Evolutionary conservation across 30 jellyfish, hydroid and myxozoan species (phyloP).

Genomic region (Hydractinia symbiolongicarpus): DNA sequence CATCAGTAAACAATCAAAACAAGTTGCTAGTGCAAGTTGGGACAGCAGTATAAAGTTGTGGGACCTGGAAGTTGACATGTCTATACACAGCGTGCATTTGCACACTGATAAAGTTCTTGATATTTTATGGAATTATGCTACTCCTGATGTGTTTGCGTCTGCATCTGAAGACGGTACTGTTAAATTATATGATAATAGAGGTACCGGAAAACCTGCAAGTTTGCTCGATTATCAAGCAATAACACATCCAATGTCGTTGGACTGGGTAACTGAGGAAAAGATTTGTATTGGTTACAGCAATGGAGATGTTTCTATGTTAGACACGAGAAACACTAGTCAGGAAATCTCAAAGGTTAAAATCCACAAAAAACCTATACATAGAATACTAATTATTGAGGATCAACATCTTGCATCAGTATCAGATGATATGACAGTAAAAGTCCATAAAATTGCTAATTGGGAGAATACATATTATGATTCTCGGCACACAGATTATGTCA

Average conservation of each 20-base stretch:
- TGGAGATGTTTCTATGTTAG: slow-evolving; percentile 21
- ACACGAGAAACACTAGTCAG: slow-evolving; percentile 5
- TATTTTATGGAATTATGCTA: slow-evolving; percentile 45
- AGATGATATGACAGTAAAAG: slow-evolving; percentile 24
- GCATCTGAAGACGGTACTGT: slow-evolving; percentile 58
- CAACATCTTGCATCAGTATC: slow-evolving; percentile 22
- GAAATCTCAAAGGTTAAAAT: neutral
- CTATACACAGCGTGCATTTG: slow-evolving; percentile 44
- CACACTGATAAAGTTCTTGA: slow-evolving; percentile 46
- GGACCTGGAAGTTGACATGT: slow-evolving; percentile 70
- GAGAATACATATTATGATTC: slow-evolving; percentile 5
- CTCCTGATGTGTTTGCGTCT: slow-evolving; percentile 43
- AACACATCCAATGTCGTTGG: slow-evolving; percentile 26
- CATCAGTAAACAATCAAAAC: slow-evolving; percentile 42
- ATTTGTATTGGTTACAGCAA: slow-evolving; percentile 24
- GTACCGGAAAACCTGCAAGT: slow-evolving; percentile 27
- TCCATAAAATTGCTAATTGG: neutral
- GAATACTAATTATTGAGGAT: neutral
- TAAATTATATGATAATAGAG: slow-evolving; percentile 21
- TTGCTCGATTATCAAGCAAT: neutral
- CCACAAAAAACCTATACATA: slow-evolving; percentile 17
- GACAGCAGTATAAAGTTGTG: slow-evolving; percentile 84
- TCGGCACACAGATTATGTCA: slow-evolving; percentile 59
- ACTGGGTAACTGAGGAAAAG: slow-evolving; percentile 6
- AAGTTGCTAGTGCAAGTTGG: slow-evolving; percentile 82